Evolutionary conservation across 2,888 invertebrate species (phyloP).

Genomic region (Lacanobia oleracea): DNA sequence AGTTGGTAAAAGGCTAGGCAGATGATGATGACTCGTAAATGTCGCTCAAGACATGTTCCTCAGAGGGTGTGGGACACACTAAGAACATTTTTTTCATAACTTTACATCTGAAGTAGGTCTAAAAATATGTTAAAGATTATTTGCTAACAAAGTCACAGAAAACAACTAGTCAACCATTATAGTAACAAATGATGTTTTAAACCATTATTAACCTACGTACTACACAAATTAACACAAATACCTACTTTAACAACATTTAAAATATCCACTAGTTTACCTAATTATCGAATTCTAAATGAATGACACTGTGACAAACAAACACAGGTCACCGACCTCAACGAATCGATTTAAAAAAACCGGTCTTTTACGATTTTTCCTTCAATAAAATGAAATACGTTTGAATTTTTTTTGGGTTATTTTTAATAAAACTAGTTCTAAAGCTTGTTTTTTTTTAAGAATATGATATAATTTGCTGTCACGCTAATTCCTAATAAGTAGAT

Average conservation of each 20-base stretch:
- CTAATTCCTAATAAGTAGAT: no score
- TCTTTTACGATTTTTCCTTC: conserved; percentile 41
- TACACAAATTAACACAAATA: conserved; percentile 33
- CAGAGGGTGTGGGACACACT: no score
- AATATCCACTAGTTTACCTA: conserved; percentile 43
- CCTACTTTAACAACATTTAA: conserved; percentile 1
- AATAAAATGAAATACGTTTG: conserved; percentile 46
- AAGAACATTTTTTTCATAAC: no score
- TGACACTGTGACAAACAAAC: conserved; percentile 25
- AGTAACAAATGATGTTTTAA: conserved; percentile 9
- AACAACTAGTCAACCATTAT: not conserved
- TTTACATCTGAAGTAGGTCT: not conserved
- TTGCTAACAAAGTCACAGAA: conserved; percentile 4
- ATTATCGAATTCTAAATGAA: conserved; percentile 50
- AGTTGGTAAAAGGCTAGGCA: no score
- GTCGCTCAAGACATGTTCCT: no score
- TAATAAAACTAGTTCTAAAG: conserved; percentile 33
- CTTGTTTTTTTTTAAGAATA: conserved; percentile 5
- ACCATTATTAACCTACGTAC: conserved; percentile 22
- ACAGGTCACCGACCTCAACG: conserved; percentile 37
- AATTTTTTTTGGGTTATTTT: conserved; percentile 21
- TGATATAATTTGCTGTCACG: not conserved
- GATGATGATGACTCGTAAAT: no score
- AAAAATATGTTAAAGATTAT: not conserved
- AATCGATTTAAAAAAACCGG: conserved; percentile 46